A percentile compares a stretch with the other conserved stretches of the same genome.
Conservation (phyloP, 1,140 invertebrate genomes). For the Paraescarpia echinospica region DNA sequence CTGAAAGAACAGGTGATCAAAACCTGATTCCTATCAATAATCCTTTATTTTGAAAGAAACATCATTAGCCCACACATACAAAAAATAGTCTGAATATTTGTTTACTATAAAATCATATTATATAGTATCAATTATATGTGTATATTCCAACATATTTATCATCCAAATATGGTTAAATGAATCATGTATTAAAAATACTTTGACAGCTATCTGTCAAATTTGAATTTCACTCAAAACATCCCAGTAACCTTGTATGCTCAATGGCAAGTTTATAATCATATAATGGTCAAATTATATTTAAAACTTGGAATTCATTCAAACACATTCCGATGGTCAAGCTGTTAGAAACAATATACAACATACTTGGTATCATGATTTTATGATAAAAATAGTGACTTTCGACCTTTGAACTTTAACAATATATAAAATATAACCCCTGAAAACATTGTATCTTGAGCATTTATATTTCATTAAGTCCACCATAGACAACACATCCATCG, state of each 20-base stretch:
- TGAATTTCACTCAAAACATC: background rate
- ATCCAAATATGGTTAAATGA: background rate
- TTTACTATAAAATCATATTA: background rate
- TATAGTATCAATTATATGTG: background rate
- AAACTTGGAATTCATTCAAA: background rate
- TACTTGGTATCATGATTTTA: too few species aligned
- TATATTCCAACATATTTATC: background rate
- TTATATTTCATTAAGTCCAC: background rate
- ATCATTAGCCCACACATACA: too few species aligned
- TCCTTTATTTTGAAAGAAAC: too few species aligned
- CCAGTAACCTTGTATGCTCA: background rate
- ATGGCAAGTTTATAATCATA: background rate
- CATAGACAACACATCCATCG: background rate
- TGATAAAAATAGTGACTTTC: too few species aligned
- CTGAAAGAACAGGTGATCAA: too few species aligned
- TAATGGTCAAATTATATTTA: background rate
- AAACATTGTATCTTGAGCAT: background rate
- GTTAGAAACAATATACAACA: background rate
- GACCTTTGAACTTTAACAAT: too few species aligned
- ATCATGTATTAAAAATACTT: background rate
- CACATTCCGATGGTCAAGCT: background rate
- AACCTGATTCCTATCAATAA: too few species aligned
- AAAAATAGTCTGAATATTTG: too few species aligned
- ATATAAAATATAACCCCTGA: background rate
- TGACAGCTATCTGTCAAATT: background rate